Conservation (phyloP, 2,888 invertebrate genomes). For the Caenorhabditis sinica region DNA sequence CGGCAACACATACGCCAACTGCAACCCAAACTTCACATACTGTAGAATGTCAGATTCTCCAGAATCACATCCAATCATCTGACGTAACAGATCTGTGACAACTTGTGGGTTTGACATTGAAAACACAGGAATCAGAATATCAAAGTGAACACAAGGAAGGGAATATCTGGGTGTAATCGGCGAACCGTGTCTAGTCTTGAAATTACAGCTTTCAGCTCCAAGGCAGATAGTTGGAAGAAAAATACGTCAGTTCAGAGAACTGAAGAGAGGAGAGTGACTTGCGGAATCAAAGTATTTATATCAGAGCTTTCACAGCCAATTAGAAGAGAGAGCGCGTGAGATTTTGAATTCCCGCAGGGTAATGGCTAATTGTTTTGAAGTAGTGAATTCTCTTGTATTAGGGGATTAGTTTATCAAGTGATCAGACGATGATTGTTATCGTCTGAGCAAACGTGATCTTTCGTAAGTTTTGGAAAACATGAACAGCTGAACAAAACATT, state of each 20-base stretch:
- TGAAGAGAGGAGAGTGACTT: background rate
- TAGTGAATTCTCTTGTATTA: background rate
- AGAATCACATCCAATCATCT: conserved; percentile 25
- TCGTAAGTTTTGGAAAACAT: background rate
- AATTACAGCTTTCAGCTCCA: background rate
- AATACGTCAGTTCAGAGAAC: conserved; percentile 9
- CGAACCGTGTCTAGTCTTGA: background rate
- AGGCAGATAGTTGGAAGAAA: background rate
- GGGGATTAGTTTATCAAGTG: background rate
- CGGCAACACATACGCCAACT: conserved; percentile 26
- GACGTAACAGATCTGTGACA: background rate
- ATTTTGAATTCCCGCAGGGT: background rate
- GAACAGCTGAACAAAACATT: background rate
- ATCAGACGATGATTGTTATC: background rate
- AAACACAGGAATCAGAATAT: background rate
- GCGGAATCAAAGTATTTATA: background rate
- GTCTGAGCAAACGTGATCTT: background rate
- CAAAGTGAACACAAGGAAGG: background rate
- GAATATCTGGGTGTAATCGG: background rate
- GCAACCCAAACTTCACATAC: conserved; percentile 5
- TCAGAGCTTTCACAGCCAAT: background rate
- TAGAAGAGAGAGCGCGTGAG: conserved; percentile 12
- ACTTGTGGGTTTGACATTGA: conserved; percentile 10
- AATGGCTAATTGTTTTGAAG: conserved; percentile 18
- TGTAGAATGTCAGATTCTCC: conserved; percentile 4